Conservation (phyloP, 2,113 vertebrate genomes). For the Poicephalus gulielmi region DNA sequence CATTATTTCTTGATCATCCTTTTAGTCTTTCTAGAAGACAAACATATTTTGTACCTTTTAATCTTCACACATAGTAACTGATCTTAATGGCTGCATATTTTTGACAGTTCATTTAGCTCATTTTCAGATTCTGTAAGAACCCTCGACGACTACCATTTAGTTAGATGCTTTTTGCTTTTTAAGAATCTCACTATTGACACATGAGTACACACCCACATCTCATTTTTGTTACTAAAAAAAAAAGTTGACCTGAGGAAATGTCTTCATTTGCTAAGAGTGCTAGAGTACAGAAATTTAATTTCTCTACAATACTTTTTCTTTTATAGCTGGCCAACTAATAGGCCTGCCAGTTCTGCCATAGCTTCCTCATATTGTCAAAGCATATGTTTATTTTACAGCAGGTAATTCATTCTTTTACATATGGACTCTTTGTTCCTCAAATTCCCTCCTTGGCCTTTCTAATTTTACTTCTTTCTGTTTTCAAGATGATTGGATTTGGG, state of each 20-base stretch:
- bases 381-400: not conserved
- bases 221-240: not conserved
- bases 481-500: constrained; percentile 4
- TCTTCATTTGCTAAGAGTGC: not conserved
- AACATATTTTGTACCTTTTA: not conserved
- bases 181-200: not conserved
- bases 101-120: constrained; percentile 33
- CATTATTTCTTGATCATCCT: not conserved
- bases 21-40: not conserved
- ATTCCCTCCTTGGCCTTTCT: constrained; percentile 6
- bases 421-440: not conserved
- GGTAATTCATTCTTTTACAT: not conserved
- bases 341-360: not conserved
- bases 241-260: not conserved
- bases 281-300: not conserved
- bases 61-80: not conserved
- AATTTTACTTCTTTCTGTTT: constrained; percentile 25
- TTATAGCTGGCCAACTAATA: not conserved
- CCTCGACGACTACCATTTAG: not conserved
- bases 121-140: constrained; percentile 13
- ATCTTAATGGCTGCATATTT: constrained; percentile 24
- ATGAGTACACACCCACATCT: not conserved
- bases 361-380: not conserved
- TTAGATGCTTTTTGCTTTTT: not conserved
- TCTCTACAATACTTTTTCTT: not conserved